A percentile compares a stretch with the other conserved stretches of the same genome.
Conservation (phyloP, 2,113 vertebrate genomes). For the Xiphophorus hellerii region DNA sequence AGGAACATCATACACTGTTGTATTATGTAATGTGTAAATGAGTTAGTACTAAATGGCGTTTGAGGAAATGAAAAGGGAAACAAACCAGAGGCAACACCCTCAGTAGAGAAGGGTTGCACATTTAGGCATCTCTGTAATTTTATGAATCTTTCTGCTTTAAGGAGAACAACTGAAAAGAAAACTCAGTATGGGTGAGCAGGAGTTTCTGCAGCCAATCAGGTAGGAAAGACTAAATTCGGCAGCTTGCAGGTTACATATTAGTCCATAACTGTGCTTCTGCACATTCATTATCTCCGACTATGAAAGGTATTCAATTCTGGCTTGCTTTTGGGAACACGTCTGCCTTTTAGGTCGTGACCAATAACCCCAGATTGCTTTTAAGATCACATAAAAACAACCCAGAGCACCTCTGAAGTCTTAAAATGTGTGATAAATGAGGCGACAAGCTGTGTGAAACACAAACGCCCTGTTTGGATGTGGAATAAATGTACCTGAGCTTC, state of each 20-base stretch:
- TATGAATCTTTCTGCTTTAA: background rate
- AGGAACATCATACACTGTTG: background rate
- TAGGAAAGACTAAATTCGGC: slow-evolving; percentile 20
- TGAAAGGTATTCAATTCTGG: background rate
- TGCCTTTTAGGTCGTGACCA: background rate
- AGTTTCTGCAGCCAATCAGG: slow-evolving; percentile 25
- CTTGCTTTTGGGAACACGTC: background rate
- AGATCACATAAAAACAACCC: background rate
- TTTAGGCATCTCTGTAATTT: background rate
- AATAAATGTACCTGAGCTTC: background rate
- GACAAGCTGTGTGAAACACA: background rate
- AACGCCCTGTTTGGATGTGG: background rate
- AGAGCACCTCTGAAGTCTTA: background rate
- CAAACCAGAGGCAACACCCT: slow-evolving; percentile 19
- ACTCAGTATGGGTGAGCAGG: background rate
- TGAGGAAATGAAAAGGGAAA: background rate
- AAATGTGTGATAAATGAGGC: background rate
- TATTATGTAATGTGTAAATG: slow-evolving; percentile 36
- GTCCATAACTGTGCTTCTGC: slow-evolving; percentile 1
- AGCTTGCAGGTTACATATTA: slow-evolving; percentile 7
- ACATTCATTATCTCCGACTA: background rate
- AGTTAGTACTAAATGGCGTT: slow-evolving; percentile 36
- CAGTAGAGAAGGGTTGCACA: background rate
- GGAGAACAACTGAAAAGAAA: rapidly evolving
- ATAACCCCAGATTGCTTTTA: background rate